Base-by-base conservation (phyloP, 2,888 invertebrate genomes). In the Luperina testacea region DNA sequence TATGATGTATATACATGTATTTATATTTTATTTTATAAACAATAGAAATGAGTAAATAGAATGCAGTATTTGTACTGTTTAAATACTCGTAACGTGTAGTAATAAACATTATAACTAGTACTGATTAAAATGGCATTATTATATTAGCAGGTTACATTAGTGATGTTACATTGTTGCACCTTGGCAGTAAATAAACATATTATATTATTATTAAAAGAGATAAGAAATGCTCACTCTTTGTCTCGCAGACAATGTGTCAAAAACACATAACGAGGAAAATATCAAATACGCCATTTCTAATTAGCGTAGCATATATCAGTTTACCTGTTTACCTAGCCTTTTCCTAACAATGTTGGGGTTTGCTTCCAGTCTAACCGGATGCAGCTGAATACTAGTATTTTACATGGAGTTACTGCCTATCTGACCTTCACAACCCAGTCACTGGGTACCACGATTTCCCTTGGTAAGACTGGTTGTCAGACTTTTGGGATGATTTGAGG, bases 21-120 rank as follows among this genome's bases (percentile, higher is more conserved):
- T 42, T 71, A 69, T n/a, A n/a, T 63, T 32, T 32, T 48, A 42
- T 42, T 8, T 9, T 11, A 17, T 57, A 8, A 27, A 74, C 82
- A 74, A 81, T 74, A n/a, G 20, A n/a, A 42, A 59, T 65, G 0
- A 42, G 48, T 51, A 59, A 65, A 75, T 48, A 82, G 13, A 42
- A 42, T 65, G 45, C 38, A 59, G 17, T 72, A 38, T 81, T 81
- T 71, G 24, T 24, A 13, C 24, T 38, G 6, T 38, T 48, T 74
- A 81, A 38, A 81, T 64, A 32, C 32, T 32, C 32, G 32, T 32
- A 48, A 57, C 27, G 38, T 57, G 27, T 1, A 38, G 38, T 27
- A 48, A 45, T 57, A 72, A 81, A 64, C 57, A 81, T 74, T 42
- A n/a, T 11, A 73, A 64, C 57, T 20, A 81, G 9, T 72, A 17